Conservation (phyloP, 2,797 vertebrate species). For the Vipera latastei region DNA sequence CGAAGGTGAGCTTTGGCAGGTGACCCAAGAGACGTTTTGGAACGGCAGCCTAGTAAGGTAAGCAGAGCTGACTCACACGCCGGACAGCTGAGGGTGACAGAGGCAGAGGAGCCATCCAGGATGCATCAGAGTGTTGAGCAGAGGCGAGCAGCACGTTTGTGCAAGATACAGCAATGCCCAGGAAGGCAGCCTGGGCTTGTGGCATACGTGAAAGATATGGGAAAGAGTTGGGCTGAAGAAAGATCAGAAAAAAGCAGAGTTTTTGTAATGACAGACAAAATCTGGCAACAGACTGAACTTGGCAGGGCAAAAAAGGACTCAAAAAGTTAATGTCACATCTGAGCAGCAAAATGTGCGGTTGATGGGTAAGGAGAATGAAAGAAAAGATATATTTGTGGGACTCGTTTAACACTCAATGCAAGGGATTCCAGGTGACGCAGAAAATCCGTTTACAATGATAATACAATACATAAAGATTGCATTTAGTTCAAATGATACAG, state of each 20-base stretch:
- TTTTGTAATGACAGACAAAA: not conserved
- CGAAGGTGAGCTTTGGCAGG: not conserved
- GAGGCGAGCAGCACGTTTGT: not conserved
- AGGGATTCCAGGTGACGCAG: not conserved
- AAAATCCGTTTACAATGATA: not conserved
- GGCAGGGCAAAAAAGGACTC: not conserved
- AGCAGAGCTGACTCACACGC: fast-evolving
- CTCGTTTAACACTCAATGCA: not conserved
- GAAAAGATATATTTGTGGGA: not conserved
- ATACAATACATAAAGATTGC: not conserved
- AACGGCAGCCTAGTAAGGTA: not conserved
- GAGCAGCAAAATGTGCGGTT: not conserved
- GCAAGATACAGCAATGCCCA: not conserved
- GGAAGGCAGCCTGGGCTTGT: not conserved
- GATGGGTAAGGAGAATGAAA: not conserved
- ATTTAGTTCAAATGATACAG: not conserved
- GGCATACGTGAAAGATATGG: not conserved
- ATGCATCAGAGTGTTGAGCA: not conserved
- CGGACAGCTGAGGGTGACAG: no score
- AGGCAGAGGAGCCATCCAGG: not conserved
- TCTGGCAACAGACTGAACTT: not conserved
- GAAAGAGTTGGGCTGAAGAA: not conserved
- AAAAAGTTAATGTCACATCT: not conserved
- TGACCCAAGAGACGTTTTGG: not conserved
- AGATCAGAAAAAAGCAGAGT: not conserved